A percentile compares a stretch with the other conserved stretches of the same genome.
These are phyloP conservation scores for Elegia similella DNA, from an alignment of 2,888 invertebrate genomes.

Conservation along the genomic window DNA sequence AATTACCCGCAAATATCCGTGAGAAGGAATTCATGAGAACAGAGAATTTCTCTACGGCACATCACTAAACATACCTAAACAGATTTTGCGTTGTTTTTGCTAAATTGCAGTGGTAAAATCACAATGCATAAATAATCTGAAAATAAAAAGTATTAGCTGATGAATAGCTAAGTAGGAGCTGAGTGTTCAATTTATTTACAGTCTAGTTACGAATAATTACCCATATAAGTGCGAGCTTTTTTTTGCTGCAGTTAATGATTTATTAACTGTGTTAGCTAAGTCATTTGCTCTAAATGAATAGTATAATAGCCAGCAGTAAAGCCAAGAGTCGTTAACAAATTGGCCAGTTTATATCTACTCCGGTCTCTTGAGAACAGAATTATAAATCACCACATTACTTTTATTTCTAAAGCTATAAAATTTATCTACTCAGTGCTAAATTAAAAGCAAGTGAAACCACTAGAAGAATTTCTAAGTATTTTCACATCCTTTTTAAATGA, in stretches of 20 bases:
- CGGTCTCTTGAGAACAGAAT: neutral
- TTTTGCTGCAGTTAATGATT: neutral
- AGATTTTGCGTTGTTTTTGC: too few relatives aligned
- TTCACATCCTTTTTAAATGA: too few relatives aligned
- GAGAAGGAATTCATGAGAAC: too few relatives aligned
- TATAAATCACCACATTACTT: neutral
- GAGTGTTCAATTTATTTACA: neutral
- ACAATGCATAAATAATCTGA: too few relatives aligned
- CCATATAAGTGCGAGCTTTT: neutral
- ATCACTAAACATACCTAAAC: too few relatives aligned
- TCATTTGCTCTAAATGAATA: slow-evolving; percentile 2
- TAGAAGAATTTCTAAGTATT: too few relatives aligned
- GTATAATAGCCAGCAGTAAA: slow-evolving; percentile 1
- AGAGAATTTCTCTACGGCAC: too few relatives aligned
- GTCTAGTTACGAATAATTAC: neutral
- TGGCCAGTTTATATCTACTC: neutral
- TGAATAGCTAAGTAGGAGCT: neutral
- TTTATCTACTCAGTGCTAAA: neutral
- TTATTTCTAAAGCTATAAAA: neutral
- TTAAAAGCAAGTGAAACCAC: too few relatives aligned
- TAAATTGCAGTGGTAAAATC: too few relatives aligned
- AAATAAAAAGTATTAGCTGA: too few relatives aligned
- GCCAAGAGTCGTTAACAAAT: neutral
- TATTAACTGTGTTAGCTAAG: neutral
- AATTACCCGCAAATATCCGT: too few relatives aligned